Evolutionary conservation across 2,797 vertebrate genomes (phyloP).

Genomic region (Garrulus glandarius): DNA sequence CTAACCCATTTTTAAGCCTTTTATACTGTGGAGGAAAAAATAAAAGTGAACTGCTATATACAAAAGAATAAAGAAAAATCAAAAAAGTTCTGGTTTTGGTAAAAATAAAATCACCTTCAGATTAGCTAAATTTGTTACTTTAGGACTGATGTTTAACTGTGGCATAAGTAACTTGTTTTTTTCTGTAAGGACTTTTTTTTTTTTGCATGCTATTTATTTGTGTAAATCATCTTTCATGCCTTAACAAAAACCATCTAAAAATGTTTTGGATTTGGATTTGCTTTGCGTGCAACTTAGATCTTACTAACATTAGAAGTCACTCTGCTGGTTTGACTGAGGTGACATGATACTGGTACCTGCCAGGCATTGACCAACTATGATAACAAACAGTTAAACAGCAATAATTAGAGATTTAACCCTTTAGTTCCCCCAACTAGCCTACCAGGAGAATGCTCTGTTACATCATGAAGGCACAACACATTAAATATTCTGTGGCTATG

Average conservation of each 20-base stretch:
- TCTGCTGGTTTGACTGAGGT: slow-evolving; percentile 73
- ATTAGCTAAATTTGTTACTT: slow-evolving; percentile 71
- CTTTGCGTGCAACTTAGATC: slow-evolving; percentile 81
- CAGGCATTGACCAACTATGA: slow-evolving; percentile 87
- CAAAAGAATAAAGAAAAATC: slow-evolving; percentile 76
- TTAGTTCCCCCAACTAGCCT: slow-evolving; percentile 80
- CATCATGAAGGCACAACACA: slow-evolving; percentile 96
- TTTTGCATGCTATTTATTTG: slow-evolving; percentile 93
- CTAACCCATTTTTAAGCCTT: slow-evolving; percentile 81
- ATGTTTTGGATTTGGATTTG: slow-evolving; percentile 76
- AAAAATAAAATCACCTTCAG: slow-evolving; percentile 85
- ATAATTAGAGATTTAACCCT: slow-evolving; percentile 80
- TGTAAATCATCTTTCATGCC: slow-evolving; percentile 93
- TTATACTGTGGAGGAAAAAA: slow-evolving; percentile 82
- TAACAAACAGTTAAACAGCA: slow-evolving; percentile 84
- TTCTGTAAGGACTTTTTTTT: slow-evolving; percentile 81
- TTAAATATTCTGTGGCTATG: slow-evolving; percentile 88
- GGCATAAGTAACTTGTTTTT: slow-evolving; percentile 80
- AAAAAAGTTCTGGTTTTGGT: slow-evolving; percentile 57
- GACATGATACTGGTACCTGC: slow-evolving; percentile 80
- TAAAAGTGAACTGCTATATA: slow-evolving; percentile 91
- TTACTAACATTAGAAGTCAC: slow-evolving; percentile 77
- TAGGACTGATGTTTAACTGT: slow-evolving; percentile 76
- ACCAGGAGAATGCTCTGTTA: slow-evolving; percentile 86
- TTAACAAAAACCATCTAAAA: slow-evolving; percentile 81